Evolutionary conservation across 2,113 vertebrate species (phyloP), one percentile per base, ranked within the genome.

Genomic region (Piprites chloris): DNA sequence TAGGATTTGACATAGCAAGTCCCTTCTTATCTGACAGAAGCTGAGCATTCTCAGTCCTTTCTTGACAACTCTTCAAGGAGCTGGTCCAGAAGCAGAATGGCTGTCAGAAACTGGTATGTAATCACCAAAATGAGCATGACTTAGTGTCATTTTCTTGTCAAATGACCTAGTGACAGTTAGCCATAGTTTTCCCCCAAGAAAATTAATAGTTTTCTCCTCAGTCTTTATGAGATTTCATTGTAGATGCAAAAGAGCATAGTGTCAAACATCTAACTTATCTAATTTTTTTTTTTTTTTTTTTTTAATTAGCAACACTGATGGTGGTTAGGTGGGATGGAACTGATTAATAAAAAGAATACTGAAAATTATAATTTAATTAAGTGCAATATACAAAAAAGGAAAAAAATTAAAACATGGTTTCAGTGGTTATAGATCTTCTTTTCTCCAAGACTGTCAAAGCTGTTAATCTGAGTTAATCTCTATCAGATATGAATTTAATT

Each of bases 81-180:
- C n/a, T 39, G 52, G 33, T 78, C 47, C 3, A 4, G 30, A 65
- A 52, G 52, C 39, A 67, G 42, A 81, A 74, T 27, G 24, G 53
- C 30, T 93, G 63, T 92, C 33, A 84, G 68, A 56, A 55, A 33
- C 59, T 81, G 56, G 55, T 59, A 52, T 75, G 53, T 53, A 62
- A 85, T 76, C 74, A 79, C 42, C 80, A 78, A 84, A 72, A 93
- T 81, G 76, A 82, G 23, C 47, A 67, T 49, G 4, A 3, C 44
- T 85, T 72, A 82, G 32, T 69, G 75, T 88, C 84, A 89, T 78
- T 90, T 91, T 95, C 87, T 75, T 92, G 89, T 82, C 89, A 91
- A 77, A 89, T 53, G 41, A 85, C 58, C 32, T 41, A 66, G 22
- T 77, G 39, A 87, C 94, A 90, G n/a, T 55, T 75, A 89, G 18